phyloP scores from a whole-genome alignment of 2,113 vertebrate genomes.

The Boulengeromyrus knoepffleri region DNA sequence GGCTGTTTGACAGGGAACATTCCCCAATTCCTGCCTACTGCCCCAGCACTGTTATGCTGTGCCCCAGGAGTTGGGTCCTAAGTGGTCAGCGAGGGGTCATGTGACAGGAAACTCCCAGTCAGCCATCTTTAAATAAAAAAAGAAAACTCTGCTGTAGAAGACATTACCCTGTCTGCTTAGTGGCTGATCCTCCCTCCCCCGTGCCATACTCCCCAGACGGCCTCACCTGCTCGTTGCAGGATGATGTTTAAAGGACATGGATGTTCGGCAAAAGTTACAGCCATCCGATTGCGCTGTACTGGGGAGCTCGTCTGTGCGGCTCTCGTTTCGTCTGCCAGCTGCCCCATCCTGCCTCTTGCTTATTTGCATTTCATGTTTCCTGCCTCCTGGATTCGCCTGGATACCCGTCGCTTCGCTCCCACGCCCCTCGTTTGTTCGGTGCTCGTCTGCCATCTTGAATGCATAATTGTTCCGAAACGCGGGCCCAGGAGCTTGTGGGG shows the following conservation, averaged over 20 bases:
- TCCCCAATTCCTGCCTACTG: conserved; percentile 33
- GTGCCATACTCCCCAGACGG: background rate
- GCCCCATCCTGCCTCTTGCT: background rate
- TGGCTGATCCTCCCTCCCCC: background rate
- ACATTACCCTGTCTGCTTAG: background rate
- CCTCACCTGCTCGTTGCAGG: conserved; percentile 13
- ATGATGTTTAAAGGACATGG: conserved; percentile 19
- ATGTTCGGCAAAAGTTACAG: conserved; percentile 16
- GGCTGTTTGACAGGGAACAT: conserved; percentile 37
- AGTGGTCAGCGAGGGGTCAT: background rate
- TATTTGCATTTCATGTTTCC: conserved; percentile 3
- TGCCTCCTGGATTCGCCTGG: background rate
- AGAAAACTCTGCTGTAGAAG: background rate
- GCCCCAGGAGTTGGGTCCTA: background rate
- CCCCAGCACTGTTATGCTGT: conserved; percentile 23
- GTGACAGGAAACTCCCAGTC: background rate
- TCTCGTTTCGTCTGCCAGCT: conserved; percentile 10
- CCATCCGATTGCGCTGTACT: conserved; percentile 11
- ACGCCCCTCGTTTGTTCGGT: conserved; percentile 6
- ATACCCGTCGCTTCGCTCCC: background rate
- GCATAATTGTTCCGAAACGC: conserved; percentile 26
- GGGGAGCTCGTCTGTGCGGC: background rate
- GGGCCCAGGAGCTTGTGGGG: conserved; percentile 17
- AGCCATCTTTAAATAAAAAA: background rate
- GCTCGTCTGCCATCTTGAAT: conserved; percentile 20